These are phyloP conservation scores for Pyrrhia umbra DNA, from an alignment of 2,888 invertebrate genomes.

Conservation along the genomic window DNA sequence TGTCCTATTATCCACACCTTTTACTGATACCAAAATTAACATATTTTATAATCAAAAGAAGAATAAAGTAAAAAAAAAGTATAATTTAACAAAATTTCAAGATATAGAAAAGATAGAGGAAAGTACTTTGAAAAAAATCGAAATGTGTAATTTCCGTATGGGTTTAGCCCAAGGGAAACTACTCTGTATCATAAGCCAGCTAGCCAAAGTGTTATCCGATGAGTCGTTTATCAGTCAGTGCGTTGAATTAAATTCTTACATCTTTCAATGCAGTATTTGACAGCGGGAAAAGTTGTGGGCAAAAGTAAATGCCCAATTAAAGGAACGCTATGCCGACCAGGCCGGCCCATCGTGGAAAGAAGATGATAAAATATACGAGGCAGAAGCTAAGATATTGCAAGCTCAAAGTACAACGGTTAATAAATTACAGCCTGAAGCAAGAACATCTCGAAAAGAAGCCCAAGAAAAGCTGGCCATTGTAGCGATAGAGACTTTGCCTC, in stretches of 20 bases:
- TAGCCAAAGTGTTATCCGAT: slow-evolving; percentile 93
- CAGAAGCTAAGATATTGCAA: neutral
- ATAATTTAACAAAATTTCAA: slow-evolving; percentile 5
- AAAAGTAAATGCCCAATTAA: neutral
- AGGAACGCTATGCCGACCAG: neutral
- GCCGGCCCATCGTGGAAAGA: neutral
- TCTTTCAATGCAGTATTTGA: slow-evolving; percentile 93
- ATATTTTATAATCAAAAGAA: slow-evolving; percentile 93
- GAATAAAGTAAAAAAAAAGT: slow-evolving; percentile 87
- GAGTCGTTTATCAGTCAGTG: slow-evolving; percentile 93
- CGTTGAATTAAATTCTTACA: slow-evolving; percentile 94
- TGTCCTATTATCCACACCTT: slow-evolving; percentile 91
- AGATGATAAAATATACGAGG: neutral
- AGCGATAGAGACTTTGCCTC: neutral
- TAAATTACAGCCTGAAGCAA: neutral
- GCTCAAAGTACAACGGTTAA: neutral
- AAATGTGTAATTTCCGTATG: slow-evolving; percentile 92
- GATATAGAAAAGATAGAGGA: neutral
- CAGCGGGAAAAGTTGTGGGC: slow-evolving; percentile 33
- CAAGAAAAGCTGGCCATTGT: neutral
- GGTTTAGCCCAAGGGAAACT: slow-evolving; percentile 92
- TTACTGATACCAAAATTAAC: slow-evolving; percentile 91
- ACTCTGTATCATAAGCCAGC: slow-evolving; percentile 90
- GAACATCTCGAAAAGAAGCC: no score
- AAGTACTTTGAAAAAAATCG: neutral